Evolutionary conservation across 2,888 invertebrate genomes (phyloP).

Genomic region (Limnephilus rhombicus): DNA sequence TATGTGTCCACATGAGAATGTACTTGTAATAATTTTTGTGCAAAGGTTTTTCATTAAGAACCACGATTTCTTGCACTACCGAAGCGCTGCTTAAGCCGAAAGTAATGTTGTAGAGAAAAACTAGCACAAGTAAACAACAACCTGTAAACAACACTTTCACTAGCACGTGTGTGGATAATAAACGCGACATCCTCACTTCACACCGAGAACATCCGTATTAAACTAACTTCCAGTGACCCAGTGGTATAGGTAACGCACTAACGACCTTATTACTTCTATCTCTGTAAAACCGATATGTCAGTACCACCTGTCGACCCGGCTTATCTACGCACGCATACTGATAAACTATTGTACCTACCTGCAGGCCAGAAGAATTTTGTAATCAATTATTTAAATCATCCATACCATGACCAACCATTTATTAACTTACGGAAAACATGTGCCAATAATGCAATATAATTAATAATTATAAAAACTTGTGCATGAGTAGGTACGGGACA

Average conservation of each 20-base stretch:
- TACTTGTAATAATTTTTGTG: constrained; percentile 32
- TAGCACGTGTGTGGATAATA: not conserved
- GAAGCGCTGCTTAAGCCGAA: no score
- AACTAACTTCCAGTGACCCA: not conserved
- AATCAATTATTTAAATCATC: no score
- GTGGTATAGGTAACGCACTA: not conserved
- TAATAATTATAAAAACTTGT: no score
- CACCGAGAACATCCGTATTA: not conserved
- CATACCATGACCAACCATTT: no score
- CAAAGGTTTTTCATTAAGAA: not conserved
- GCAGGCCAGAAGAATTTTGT: no score
- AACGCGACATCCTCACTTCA: not conserved
- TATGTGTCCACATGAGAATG: constrained; percentile 72
- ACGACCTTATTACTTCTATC: not conserved
- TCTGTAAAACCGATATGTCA: not conserved
- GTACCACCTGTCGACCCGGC: not conserved
- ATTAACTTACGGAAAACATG: no score
- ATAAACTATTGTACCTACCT: not conserved
- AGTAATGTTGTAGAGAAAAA: not conserved
- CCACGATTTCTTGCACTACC: not conserved
- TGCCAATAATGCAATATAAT: no score
- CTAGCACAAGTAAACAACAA: not conserved
- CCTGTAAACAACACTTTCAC: not conserved
- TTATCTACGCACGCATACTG: not conserved
- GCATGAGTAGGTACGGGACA: no score